Evolutionary conservation across 2,113 vertebrate species (phyloP).

Genomic region (Rhabdomys dilectus): DNA sequence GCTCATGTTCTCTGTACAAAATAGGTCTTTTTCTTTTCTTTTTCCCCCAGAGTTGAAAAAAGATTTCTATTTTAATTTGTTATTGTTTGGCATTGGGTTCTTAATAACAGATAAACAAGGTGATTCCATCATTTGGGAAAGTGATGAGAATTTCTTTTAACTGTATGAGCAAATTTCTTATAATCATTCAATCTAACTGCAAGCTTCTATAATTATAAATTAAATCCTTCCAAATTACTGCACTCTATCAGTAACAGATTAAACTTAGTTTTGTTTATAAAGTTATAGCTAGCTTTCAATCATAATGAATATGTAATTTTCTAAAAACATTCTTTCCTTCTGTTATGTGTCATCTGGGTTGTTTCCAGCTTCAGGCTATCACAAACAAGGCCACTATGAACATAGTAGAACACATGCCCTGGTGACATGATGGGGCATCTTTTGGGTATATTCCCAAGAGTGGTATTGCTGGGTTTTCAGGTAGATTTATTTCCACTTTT

Average conservation of each 20-base stretch:
- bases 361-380: too few relatives aligned
- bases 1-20: neutral
- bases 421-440: too few relatives aligned
- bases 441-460: too few relatives aligned
- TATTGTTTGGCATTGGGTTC: neutral
- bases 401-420: too few relatives aligned
- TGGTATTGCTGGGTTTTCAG: too few relatives aligned
- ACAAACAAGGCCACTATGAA: too few relatives aligned
- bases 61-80: neutral
- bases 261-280: slow-evolving; percentile 27
- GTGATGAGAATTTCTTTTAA: neutral
- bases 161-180: neutral
- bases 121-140: neutral
- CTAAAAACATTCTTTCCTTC: neutral
- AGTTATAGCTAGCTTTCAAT: neutral
- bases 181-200: neutral
- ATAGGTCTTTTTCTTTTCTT: neutral
- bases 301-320: neutral
- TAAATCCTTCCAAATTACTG: slow-evolving; percentile 34
- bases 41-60: neutral
- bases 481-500: too few relatives aligned
- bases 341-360: too few relatives aligned
- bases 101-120: neutral
- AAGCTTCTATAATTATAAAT: neutral
- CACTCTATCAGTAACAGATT: neutral